phyloP scores from a whole-genome alignment of 2,888 invertebrate genomes.

The Clepsis dumicolana region DNA sequence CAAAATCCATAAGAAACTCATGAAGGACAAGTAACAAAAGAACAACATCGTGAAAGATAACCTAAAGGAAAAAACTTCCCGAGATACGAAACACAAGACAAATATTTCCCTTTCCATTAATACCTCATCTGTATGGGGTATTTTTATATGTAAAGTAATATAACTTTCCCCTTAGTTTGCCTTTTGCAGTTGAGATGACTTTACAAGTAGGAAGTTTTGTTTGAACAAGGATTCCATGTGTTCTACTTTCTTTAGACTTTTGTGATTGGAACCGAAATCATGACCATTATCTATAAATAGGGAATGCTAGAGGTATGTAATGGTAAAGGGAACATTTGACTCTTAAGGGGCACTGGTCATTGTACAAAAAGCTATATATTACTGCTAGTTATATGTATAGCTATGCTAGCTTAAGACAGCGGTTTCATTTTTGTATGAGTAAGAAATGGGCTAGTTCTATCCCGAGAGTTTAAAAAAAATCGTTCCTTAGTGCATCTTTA shows the following conservation, averaged over 20 bases:
- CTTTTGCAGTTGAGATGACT: constrained; percentile 48
- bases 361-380: too few species aligned
- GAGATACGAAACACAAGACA: constrained; percentile 30
- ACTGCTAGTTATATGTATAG: too few species aligned
- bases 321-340: too few species aligned
- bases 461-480: too few species aligned
- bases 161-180: constrained; percentile 47
- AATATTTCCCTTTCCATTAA: constrained; percentile 40
- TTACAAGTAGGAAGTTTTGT: constrained; percentile 47
- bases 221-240: constrained; percentile 42
- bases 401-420: too few species aligned
- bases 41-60: constrained; percentile 21
- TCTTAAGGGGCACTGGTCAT: too few species aligned
- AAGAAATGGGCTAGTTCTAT: too few species aligned
- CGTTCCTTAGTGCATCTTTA: too few species aligned
- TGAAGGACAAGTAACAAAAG: constrained; percentile 6
- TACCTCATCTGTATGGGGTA: constrained; percentile 28
- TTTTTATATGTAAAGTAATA: constrained; percentile 42
- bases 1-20: background rate
- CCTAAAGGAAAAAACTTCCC: constrained; percentile 10
- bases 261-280: constrained; percentile 42
- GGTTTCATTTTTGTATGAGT: too few species aligned
- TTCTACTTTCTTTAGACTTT: constrained; percentile 34
- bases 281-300: too few species aligned
- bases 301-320: too few species aligned